These are phyloP conservation scores for Ptychobarbus kaznakovi DNA, from an alignment of 2,797 vertebrate genomes.

Conservation along the genomic window DNA sequence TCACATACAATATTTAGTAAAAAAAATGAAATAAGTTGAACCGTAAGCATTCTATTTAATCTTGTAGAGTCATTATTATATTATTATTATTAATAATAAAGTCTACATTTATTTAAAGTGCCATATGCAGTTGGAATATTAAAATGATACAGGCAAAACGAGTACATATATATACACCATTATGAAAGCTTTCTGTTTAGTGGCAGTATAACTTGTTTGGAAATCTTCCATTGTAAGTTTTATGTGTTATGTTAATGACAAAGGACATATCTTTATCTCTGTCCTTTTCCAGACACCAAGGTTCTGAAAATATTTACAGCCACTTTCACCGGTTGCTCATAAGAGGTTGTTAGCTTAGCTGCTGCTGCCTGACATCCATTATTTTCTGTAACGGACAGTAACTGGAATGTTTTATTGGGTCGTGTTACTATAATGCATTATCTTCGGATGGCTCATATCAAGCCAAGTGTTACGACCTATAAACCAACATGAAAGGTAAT, in stretches of 20 bases:
- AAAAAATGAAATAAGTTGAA: neutral
- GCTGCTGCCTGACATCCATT: conserved; percentile 11
- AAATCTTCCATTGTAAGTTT: conserved; percentile 61
- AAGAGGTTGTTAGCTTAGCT: conserved; percentile 63
- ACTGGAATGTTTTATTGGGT: conserved; percentile 28
- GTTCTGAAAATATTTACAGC: conserved; percentile 79
- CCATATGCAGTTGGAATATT: neutral
- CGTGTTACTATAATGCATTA: conserved; percentile 13
- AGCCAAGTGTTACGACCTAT: conserved; percentile 45
- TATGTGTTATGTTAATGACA: conserved; percentile 60
- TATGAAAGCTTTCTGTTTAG: neutral
- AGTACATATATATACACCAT: neutral
- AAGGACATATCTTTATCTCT: conserved; percentile 68
- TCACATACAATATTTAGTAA: too few species aligned
- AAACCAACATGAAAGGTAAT: conserved; percentile 46
- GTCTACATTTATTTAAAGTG: neutral
- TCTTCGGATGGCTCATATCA: conserved; percentile 36
- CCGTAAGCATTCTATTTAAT: neutral
- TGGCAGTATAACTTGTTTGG: conserved; percentile 52
- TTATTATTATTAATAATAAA: neutral
- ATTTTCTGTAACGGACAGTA: conserved; percentile 36
- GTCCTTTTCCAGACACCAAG: conserved; percentile 73
- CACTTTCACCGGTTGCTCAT: conserved; percentile 58
- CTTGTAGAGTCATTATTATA: neutral
- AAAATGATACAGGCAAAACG: neutral